Conservation (phyloP, 2,113 vertebrate species). For the Pedetes capensis region DNA sequence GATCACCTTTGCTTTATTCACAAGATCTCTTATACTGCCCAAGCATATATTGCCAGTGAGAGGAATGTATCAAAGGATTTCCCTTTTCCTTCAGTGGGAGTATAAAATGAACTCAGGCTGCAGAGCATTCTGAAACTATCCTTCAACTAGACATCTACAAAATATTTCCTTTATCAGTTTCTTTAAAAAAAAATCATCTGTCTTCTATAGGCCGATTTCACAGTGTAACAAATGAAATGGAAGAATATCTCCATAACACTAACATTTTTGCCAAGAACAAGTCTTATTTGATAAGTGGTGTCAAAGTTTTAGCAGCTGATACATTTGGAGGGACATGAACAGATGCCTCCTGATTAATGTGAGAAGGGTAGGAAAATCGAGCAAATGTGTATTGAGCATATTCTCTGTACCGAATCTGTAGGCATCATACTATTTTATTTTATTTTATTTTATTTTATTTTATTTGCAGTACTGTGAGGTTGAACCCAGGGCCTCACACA, state of each 20-base stretch:
- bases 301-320: background rate
- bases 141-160: background rate
- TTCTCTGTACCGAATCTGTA: background rate
- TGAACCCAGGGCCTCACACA: too few species aligned
- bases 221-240: background rate
- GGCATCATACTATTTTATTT: too few species aligned
- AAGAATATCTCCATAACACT: background rate
- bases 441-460: too few species aligned
- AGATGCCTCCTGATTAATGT: background rate
- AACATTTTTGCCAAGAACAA: background rate
- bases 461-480: too few species aligned
- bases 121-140: background rate
- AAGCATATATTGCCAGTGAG: background rate
- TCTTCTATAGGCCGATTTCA: background rate
- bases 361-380: background rate
- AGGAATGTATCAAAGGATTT: background rate
- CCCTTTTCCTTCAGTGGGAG: background rate
- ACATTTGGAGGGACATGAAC: background rate
- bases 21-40: background rate
- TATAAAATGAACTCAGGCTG: background rate
- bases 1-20: background rate
- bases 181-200: background rate
- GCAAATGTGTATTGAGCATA: background rate
- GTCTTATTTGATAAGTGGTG: background rate
- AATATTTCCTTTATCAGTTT: background rate